Evolutionary conservation across 2,797 vertebrate species (phyloP), one percentile per base, ranked within the genome.

Genomic region (Anguilla obscura): DNA sequence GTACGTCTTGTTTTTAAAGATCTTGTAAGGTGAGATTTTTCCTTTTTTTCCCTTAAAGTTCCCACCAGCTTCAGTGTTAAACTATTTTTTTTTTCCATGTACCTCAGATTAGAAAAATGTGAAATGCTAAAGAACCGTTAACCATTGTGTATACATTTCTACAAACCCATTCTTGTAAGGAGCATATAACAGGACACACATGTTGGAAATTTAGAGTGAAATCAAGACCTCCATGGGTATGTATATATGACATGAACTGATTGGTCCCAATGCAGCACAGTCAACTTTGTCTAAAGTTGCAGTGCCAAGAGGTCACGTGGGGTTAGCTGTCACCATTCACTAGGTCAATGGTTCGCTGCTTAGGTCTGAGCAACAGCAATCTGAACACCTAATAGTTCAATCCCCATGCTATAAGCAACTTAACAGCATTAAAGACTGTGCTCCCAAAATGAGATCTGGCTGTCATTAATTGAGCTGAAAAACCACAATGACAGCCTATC

Each of bases 381-480:
- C 66, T 52, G 66, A 86, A 86, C 40, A 54, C 79, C 48, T 86
- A 14, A 74, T 74, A 27, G 45, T 86, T 71, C 27, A 86, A 24
- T 76, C 27, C 24, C 48, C 18, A 52, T 48, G 69, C 86, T 52
- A 18, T 79, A 86, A 79, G 86, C 50, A 4, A 86, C 33, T 76
- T 86, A 86, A 69, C 33, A 36, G 52, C 79, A 27, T 76, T 79
- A 14, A 74, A 36, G 30, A 86, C 71, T 86, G 30, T 56, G 48
- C 21, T 86, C 52, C 86, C 52, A 86, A 86, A 86, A 52, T 76
- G 86, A 86, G 50, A 86, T 76, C 56, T 79, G 18, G 86, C 69
- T 76, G 18, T 86, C 85, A 86, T 86, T 52, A 36, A 58, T 63
- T 30, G 69, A 79, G 30, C 52, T 18, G 50, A 74, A 74, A 74